Evolutionary conservation across 1,140 invertebrate genomes (phyloP).

Genomic region (Drosophila nikananu): DNA sequence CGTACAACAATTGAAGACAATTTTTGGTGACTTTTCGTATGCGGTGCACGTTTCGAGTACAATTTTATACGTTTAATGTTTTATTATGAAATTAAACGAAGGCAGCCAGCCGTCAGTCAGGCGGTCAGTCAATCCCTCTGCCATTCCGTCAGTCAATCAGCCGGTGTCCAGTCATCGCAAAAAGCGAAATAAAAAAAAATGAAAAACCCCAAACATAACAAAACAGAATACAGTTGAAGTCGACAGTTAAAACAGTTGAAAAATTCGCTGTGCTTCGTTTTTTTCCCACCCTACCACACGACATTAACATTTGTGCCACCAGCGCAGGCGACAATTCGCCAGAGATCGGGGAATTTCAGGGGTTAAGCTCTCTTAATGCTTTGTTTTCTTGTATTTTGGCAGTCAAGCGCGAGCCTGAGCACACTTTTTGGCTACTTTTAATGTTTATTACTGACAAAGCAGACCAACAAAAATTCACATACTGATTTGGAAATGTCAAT

Average conservation of each 20-base stretch:
- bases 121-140: slow-evolving; percentile 28
- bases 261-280: slow-evolving; percentile 37
- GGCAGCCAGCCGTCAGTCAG: slow-evolving; percentile 41
- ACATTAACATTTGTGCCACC: slow-evolving; percentile 74
- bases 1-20: slow-evolving; percentile 51
- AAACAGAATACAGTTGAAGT: slow-evolving; percentile 49
- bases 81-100: slow-evolving; percentile 76
- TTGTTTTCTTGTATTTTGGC: slow-evolving; percentile 43
- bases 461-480: slow-evolving; percentile 8
- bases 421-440: slow-evolving; percentile 23
- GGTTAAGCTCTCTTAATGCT: slow-evolving; percentile 7
- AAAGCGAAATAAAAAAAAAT: slow-evolving; percentile 9
- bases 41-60: slow-evolving; percentile 65
- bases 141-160: slow-evolving; percentile 42
- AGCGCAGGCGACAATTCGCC: slow-evolving; percentile 44
- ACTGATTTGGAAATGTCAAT: slow-evolving; percentile 2
- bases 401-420: slow-evolving; percentile 30
- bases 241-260: slow-evolving; percentile 53
- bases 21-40: slow-evolving; percentile 66
- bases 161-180: slow-evolving; percentile 37
- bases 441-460: neutral
- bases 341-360: slow-evolving; percentile 13
- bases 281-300: slow-evolving; percentile 49
- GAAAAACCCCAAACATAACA: slow-evolving; percentile 27
- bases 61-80: slow-evolving; percentile 80